Base-by-base conservation (phyloP, 2,113 vertebrate genomes). In the Megaleporinus macrocephalus region DNA sequence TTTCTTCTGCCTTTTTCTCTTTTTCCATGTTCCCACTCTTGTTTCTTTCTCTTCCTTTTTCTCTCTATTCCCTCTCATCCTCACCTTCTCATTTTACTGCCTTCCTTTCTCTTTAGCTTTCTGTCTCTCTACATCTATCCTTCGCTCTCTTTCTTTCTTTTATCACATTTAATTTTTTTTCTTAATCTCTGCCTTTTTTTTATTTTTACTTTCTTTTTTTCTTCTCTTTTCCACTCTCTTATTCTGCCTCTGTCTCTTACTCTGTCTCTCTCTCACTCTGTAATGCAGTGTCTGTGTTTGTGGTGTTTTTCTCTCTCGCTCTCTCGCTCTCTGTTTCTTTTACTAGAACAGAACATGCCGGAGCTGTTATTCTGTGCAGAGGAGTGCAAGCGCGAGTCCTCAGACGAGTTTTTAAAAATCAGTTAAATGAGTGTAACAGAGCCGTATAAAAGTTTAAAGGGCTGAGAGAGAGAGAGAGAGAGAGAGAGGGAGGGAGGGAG, bases 371-470 rank as follows among this genome's bases (percentile, higher is more conserved):
- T 29, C 77, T 80, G 44, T 81, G 49, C 65, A 71, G 81, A 76
- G 63, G 55, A 22, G 49, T 51, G 72, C 73, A 82, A 82, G 83
- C 87, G 61, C 83, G 87, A 84, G 30, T n/a, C 30, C 79, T n/a
- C 44, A 47, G 44, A 66, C 44, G 27, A 53, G 79, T 84, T 44
- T 78, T 76, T 76, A 27, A 87, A n/a, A 90, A 86, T 79, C 41
- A 3, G 78, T 90, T 90, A 86, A 91, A 89, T 87, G 79, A 75
- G 81, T 91, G 88, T 91, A 92, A 91, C 90, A 22, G 87, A 92
- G 80, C 85, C 88, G 63, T 76, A 91, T 92, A 88, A 92, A 93
- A 90, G 77, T 90, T 93, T 90, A 87, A 92, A 90, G 84, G 87
- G 90, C 85, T 82, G 84, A 83, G 86, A 88, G 79, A 85, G 78